Evolutionary conservation across 2,888 invertebrate genomes (phyloP), one percentile per base, ranked within the genome.

Genomic region (Hanleya hanleyi): DNA sequence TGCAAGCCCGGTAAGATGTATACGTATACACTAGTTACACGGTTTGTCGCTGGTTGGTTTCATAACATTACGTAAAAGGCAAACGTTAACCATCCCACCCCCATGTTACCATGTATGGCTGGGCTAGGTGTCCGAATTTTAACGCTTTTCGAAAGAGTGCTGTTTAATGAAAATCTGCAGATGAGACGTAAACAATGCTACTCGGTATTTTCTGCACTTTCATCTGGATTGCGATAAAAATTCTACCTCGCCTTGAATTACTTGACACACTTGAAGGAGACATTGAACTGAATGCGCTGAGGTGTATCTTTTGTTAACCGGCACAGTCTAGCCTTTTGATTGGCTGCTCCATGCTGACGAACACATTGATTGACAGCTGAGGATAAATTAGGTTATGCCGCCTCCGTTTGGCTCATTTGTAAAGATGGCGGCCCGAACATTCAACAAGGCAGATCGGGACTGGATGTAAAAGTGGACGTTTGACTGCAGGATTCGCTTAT

Each of bases 401-500:
- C 73, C 76, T 66, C 61, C 70, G 41, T 68, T 64, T 69, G 71
- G 62, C 32, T 32, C 22, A 62, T 61, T 62, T 49, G 66, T 71
- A 72, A 76, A 71, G 71, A 76, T 76, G 76, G 76, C 76, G 76
- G 67, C 76, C 57, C 74, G 62, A 71, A 69, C 64, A 29, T 57
- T 57, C 29, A 57, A 57, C 57, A 57, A 18, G 57, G 57, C 26
- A 15, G 57, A 57, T 15, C 22, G 57, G 32, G 57, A 57, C 57
- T 57, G 57, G 22, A 22, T 18, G 57, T 57, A 26, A 57, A 22
- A 15, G 26, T 29, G 26, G 15, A 22, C 15, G 57, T 57, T 26
- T 57, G 32, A 57, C 57, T 22, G 57, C 15, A 57, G 47, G 57
- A 32, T 4, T 29, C 57, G 57, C 57, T 57, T 57, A 29, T 29